phyloP scores from a whole-genome alignment of 2,888 invertebrate genomes.

The Stenurella melanura region DNA sequence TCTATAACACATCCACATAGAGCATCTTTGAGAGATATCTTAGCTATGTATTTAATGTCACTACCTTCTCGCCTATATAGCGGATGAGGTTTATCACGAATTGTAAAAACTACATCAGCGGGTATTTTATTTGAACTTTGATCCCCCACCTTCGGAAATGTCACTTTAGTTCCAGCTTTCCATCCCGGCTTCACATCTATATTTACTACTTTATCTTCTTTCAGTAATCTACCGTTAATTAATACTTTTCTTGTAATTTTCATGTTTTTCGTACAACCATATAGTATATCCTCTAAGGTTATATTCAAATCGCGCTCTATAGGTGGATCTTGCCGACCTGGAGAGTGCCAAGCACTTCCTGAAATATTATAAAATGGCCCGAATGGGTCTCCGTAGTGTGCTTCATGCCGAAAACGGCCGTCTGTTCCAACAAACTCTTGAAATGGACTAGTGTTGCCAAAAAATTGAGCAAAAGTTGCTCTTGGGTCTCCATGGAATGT shows the following conservation, averaged over 20 bases:
- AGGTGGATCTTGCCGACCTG: conserved; percentile 90
- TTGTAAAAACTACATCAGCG: conserved; percentile 97
- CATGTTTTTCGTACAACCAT: conserved; percentile 98
- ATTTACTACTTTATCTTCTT: conserved; percentile 95
- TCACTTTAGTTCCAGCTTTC: conserved; percentile 98
- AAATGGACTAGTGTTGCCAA: conserved; percentile 94
- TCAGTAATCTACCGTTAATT: conserved; percentile 86
- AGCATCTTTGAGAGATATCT: conserved; percentile 91
- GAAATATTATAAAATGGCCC: conserved; percentile 88
- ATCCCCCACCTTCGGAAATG: conserved; percentile 97
- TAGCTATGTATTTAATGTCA: conserved; percentile 92
- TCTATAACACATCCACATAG: conserved; percentile 91
- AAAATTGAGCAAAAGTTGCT: conserved; percentile 98
- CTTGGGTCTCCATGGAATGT: conserved; percentile 96
- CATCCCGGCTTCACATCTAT: conserved; percentile 98
- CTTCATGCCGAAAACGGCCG: conserved; percentile 82
- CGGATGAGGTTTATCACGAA: conserved; percentile 94
- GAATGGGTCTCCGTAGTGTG: conserved; percentile 77
- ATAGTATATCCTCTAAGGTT: conserved; percentile 93
- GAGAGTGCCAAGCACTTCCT: conserved; percentile 82
- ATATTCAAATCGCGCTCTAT: conserved; percentile 96
- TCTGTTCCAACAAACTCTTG: conserved; percentile 90
- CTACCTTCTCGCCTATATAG: conserved; percentile 94
- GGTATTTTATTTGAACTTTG: conserved; percentile 95
- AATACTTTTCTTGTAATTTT: conserved; percentile 96